Evolutionary conservation across 92 coral and sea anemone species (phyloP), one percentile per base, ranked within the genome.

Genomic region (Phenganax subtilis): DNA sequence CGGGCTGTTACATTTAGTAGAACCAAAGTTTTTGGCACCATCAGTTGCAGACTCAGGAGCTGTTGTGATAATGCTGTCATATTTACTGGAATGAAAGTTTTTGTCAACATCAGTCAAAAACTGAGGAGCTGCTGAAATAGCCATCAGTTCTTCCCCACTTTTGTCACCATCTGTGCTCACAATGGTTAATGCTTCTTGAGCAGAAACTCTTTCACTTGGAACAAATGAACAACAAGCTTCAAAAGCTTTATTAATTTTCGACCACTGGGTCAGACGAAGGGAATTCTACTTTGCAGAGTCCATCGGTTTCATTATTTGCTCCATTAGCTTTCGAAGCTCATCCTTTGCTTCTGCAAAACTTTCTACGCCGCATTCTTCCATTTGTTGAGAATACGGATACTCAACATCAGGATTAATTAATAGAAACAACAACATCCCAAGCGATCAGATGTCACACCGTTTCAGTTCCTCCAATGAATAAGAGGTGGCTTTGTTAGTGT

Each of bases 261-360:
- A 67, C 73, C 73, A 67, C 73, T 67, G 73, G 12, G 73, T 67
- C 25, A 67, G 73, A 9, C 73, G 73, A 67, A 20, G 73, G 73
- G 73, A 67, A 20, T 67, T 1, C 3, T 67, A 67, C 31, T 67
- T 27, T 9, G 12, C 73, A 67, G 73, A 67, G 73, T 67, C 5
- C 31, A 12, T 67, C 12, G 73, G 73, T 31, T 67, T 67, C 73
- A 11, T 67, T 67, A 2, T 67, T 67, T 9, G 73, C 51, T 67
- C 31, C 73, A 67, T 67, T 31, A 67, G 73, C 73, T 67, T 67
- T 67, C 73, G 73, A 67, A 67, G 73, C 25, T 67, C 73, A 67
- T 67, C 73, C 73, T 67, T 67, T 67, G 25, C 73, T 67, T 67
- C 73, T 67, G 73, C 3, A 67, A 2, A 67, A 27, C 73, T 67